These are phyloP conservation scores for Drosophila kurseongensis DNA, from an alignment of 1,140 invertebrate species.

Conservation along the genomic window DNA sequence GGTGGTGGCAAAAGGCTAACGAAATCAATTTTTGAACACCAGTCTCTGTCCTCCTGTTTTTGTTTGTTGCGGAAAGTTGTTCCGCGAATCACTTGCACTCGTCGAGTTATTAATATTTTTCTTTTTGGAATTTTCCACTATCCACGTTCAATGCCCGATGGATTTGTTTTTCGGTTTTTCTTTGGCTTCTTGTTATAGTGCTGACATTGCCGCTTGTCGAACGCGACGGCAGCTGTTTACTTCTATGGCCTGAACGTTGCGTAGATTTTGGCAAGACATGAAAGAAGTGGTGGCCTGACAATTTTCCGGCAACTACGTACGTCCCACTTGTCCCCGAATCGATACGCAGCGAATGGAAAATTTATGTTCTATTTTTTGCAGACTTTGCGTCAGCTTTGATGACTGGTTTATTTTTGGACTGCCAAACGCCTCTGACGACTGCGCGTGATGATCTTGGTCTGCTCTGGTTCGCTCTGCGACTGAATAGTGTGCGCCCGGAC, in stretches of 20 bases:
- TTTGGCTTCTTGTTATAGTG: slow-evolving; percentile 37
- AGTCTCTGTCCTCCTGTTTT: slow-evolving; percentile 6
- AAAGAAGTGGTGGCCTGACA: slow-evolving; percentile 58
- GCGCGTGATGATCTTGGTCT: slow-evolving; percentile 43
- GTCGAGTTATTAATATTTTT: slow-evolving; percentile 11
- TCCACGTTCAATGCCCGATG: not conserved
- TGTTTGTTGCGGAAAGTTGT: slow-evolving; percentile 24
- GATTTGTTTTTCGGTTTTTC: slow-evolving; percentile 18
- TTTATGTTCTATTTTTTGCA: slow-evolving; percentile 47
- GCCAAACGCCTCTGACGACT: slow-evolving; percentile 9
- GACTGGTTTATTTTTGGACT: slow-evolving; percentile 60
- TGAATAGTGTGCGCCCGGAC: slow-evolving; percentile 44
- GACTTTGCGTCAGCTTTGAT: slow-evolving; percentile 11
- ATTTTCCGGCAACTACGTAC: slow-evolving; percentile 51
- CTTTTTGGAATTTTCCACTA: slow-evolving; percentile 27
- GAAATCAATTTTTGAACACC: slow-evolving; percentile 39
- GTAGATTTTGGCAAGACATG: slow-evolving; percentile 77
- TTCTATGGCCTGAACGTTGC: slow-evolving; percentile 44
- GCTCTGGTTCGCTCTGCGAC: slow-evolving; percentile 54
- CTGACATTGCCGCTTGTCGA: slow-evolving; percentile 60
- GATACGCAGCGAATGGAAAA: slow-evolving; percentile 18
- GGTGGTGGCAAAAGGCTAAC: slow-evolving; percentile 40
- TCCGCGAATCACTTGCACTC: slow-evolving; percentile 17
- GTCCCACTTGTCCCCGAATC: slow-evolving; percentile 20
- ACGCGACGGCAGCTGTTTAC: slow-evolving; percentile 59